These are phyloP conservation scores for Prolemur simus DNA, from an alignment of 2,113 vertebrate genomes.

Conservation along the genomic window DNA sequence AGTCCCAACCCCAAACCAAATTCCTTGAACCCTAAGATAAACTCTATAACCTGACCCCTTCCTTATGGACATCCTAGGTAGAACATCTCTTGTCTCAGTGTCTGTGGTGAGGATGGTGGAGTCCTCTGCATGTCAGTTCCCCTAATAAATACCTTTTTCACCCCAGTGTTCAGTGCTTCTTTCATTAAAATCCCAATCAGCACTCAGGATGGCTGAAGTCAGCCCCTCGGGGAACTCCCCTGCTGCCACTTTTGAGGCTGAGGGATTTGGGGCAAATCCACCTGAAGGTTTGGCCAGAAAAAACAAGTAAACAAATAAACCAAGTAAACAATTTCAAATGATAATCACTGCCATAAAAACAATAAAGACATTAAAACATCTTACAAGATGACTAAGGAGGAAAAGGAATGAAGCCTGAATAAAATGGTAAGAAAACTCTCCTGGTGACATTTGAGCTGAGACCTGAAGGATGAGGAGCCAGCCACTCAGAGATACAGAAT, in stretches of 20 bases:
- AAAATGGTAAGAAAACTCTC: neutral
- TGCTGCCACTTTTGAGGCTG: no score
- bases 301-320: neutral
- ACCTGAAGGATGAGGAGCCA: neutral
- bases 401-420: neutral
- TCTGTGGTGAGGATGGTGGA: neutral
- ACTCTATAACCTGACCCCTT: neutral
- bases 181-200: neutral
- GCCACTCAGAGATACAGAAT: neutral
- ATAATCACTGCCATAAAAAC: neutral
- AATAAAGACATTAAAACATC: neutral
- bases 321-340: neutral
- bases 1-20: neutral
- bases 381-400: neutral
- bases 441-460: neutral
- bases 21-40: neutral
- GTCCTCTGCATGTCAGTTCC: no score
- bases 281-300: neutral
- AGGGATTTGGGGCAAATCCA: neutral
- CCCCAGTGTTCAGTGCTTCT: neutral
- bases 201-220: neutral
- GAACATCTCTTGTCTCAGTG: neutral
- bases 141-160: neutral
- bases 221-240: neutral
- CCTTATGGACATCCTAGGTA: neutral